Percentiles rank a stretch among this genome's conserved stretches.
Evolutionary conservation across 1,140 invertebrate genomes (phyloP).

Genomic region (Anastatus disparis): DNA sequence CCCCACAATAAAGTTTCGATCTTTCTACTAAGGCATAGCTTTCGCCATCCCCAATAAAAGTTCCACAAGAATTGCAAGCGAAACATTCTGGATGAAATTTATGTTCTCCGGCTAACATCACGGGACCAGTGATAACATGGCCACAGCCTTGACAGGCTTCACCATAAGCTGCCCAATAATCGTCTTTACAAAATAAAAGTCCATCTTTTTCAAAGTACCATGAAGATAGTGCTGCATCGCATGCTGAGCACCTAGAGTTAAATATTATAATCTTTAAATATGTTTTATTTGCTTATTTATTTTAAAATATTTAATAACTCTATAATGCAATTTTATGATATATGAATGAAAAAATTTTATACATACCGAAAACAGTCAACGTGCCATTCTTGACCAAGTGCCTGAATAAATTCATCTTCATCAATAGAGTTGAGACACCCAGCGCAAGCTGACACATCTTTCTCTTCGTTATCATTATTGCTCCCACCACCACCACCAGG

Average conservation of each 20-base stretch:
- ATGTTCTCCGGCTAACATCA: slow-evolving; percentile 94
- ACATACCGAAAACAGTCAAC: slow-evolving; percentile 85
- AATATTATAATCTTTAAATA: slow-evolving; percentile 11
- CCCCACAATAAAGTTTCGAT: slow-evolving; percentile 85
- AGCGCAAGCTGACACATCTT: slow-evolving; percentile 67
- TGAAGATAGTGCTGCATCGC: slow-evolving; percentile 82
- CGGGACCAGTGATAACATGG: slow-evolving; percentile 89
- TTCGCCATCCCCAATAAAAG: slow-evolving; percentile 91
- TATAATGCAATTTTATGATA: background rate
- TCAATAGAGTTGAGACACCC: slow-evolving; percentile 79
- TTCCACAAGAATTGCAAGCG: slow-evolving; percentile 82
- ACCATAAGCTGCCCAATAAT: slow-evolving; percentile 90
- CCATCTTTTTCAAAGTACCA: slow-evolving; percentile 96
- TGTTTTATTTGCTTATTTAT: background rate
- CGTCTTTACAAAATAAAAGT: slow-evolving; percentile 86
- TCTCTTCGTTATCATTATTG: slow-evolving; percentile 46
- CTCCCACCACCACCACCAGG: slow-evolving; percentile 58
- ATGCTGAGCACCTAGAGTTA: slow-evolving; percentile 82
- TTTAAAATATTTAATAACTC: background rate
- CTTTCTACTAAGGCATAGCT: slow-evolving; percentile 90
- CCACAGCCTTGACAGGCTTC: slow-evolving; percentile 89
- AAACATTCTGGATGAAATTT: slow-evolving; percentile 97
- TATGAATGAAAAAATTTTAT: slow-evolving; percentile 27
- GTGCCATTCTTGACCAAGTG: slow-evolving; percentile 86
- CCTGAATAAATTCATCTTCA: slow-evolving; percentile 81